These are phyloP conservation scores for Paralichthys olivaceus DNA, from an alignment of 2,113 vertebrate genomes.

Conservation along the genomic window DNA sequence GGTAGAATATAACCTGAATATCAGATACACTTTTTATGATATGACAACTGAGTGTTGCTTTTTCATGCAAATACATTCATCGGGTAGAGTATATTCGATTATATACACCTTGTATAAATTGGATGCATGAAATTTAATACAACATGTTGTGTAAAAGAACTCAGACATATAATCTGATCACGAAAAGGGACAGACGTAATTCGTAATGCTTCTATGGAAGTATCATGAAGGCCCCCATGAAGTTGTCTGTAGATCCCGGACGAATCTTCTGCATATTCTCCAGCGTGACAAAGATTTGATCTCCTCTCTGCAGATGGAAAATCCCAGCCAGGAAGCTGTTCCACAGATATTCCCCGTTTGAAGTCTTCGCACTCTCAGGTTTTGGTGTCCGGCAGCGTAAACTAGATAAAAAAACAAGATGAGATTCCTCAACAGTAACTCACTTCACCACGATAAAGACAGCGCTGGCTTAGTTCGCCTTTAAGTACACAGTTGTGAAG, in stretches of 20 bases:
- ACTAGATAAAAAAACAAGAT: constrained; percentile 29
- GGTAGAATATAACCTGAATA: constrained; percentile 63
- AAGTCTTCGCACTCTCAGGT: rapidly evolving
- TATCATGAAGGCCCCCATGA: constrained; percentile 81
- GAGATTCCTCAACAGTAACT: constrained; percentile 2
- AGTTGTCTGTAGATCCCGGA: constrained; percentile 51
- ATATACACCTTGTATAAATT: constrained; percentile 31
- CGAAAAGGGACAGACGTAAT: background rate
- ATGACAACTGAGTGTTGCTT: constrained; percentile 36
- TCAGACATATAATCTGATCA: constrained; percentile 4
- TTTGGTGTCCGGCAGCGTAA: constrained; percentile 25
- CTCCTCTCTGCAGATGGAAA: constrained; percentile 54
- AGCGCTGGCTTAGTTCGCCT: background rate
- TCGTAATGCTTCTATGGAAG: constrained; percentile 10
- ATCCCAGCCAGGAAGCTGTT: constrained; percentile 79
- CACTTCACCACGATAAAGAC: background rate
- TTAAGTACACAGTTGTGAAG: background rate
- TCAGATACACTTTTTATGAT: constrained; percentile 66
- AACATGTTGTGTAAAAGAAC: constrained; percentile 14
- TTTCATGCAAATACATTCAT: constrained; percentile 31
- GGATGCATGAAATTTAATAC: constrained; percentile 14
- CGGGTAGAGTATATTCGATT: constrained; percentile 9
- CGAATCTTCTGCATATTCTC: constrained; percentile 20
- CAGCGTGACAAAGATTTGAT: constrained; percentile 69
- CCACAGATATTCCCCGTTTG: constrained; percentile 12